Base-by-base conservation (phyloP, 1,140 invertebrate species). In the Neocloeon triangulifer region DNA sequence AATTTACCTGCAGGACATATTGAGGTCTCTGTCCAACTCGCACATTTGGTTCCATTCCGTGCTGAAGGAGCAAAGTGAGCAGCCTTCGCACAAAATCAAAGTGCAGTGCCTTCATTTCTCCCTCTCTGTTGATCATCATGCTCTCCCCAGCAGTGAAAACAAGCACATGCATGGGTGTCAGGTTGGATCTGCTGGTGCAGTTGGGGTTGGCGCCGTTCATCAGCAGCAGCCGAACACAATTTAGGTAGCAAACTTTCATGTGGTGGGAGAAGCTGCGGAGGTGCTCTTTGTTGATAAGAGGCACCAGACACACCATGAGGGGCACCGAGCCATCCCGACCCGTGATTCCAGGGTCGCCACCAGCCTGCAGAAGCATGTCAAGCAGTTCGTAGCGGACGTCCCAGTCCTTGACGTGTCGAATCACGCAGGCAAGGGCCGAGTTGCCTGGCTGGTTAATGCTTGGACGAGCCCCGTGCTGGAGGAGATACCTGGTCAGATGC, bases 221-320 rank as follows among this genome's bases (percentile, higher is more conserved):
- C 39, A 69, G 47, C 25, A 75, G 45, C 26, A 74, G 66, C 17
- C 69, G 54, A 16, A 76, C 70, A 48, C 70, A 75, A 44, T 76
- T 76, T 33, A 74, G 45, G 46, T 73, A 74, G 46, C 69, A 74
- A 3, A 74, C 66, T 55, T 75, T 75, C 66, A 73, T 74, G 30
- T 59, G 69, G 49, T 75, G 72, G 12, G 69, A 73, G 41, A 73
- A 71, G 46, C 70, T 67, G 49, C 73, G 70, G 22, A 75, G 43
- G 21, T 69, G 69, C 53, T 74, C 70, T 44, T 74, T 75, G 43
- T 75, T 75, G 22, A 75, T 74, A 5, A 75, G 53, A 19, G 72
- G 72, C 14, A 75, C 70, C 10, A 75, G 49, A 41, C 72, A 68
- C 6, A 75, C 69, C 69, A 75, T 75, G 20, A 75, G 59, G 5